Conservation (phyloP, 2,113 vertebrate genomes). For the Cinclus mexicanus region DNA sequence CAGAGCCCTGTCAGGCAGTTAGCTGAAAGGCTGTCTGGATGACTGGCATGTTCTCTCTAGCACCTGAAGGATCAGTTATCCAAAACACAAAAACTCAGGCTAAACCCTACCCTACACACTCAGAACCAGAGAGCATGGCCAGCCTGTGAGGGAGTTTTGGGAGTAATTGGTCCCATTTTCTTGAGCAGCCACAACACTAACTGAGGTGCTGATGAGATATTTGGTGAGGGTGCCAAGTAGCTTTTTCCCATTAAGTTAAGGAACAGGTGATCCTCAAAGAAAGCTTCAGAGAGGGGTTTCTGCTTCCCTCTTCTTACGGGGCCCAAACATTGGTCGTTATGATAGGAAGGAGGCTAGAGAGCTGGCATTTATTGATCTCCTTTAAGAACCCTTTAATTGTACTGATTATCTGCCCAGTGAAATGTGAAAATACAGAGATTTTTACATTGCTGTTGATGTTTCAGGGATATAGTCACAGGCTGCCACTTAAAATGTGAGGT, state of each 20-base stretch:
- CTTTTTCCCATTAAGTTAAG: not conserved
- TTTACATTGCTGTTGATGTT: not conserved
- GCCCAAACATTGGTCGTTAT: not conserved
- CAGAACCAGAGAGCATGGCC: not conserved
- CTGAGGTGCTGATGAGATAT: not conserved
- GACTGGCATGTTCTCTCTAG: not conserved
- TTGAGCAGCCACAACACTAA: not conserved
- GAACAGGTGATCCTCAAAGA: not conserved
- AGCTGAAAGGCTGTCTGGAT: not conserved
- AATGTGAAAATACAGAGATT: not conserved
- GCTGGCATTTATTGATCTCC: not conserved
- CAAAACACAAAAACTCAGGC: not conserved
- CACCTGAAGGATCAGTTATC: not conserved
- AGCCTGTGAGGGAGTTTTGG: not conserved
- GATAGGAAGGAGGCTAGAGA: rapidly evolving
- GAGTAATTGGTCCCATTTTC: not conserved
- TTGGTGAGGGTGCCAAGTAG: not conserved
- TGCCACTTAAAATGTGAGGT: not conserved
- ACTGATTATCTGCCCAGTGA: not conserved
- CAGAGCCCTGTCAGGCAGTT: not conserved
- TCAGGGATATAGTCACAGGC: not conserved
- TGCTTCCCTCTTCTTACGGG: not conserved
- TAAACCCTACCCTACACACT: not conserved
- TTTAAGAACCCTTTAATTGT: not conserved
- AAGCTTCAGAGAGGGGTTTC: not conserved